These are phyloP conservation scores for Dryocosmus kuriphilus DNA, from an alignment of 2,888 invertebrate species.

Conservation along the genomic window DNA sequence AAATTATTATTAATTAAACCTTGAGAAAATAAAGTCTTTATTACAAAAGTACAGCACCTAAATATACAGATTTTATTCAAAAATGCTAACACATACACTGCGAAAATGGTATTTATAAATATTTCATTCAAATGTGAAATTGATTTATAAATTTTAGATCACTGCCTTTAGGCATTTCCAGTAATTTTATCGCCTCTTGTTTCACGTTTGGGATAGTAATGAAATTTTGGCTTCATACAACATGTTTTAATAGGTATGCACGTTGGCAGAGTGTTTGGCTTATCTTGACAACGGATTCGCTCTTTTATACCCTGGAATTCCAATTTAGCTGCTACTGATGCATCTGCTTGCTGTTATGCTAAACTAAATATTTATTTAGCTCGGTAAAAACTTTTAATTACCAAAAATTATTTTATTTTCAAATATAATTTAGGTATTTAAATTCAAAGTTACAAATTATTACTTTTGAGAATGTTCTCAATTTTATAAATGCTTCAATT, in stretches of 20 bases:
- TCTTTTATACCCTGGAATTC: background rate
- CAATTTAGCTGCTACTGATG: background rate
- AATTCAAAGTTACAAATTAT: no score
- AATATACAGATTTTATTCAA: background rate
- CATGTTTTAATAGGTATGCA: background rate
- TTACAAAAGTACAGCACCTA: background rate
- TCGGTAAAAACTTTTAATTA: no score
- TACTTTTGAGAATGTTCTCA: no score
- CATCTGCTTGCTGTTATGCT: background rate
- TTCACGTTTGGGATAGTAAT: slow-evolving; percentile 2
- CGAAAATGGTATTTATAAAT: background rate
- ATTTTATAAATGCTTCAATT: no score
- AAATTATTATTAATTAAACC: no score
- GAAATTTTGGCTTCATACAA: background rate
- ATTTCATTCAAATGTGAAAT: background rate
- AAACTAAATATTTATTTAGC: background rate
- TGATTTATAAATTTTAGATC: background rate
- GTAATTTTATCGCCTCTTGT: background rate
- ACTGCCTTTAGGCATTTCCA: background rate
- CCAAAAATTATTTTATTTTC: no score
- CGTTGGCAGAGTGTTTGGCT: slow-evolving; percentile 7
- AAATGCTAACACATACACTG: background rate
- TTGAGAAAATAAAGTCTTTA: background rate
- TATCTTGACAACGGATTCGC: background rate
- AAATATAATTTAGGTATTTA: no score